A percentile compares a stretch with the other conserved stretches of the same genome.
phyloP scores from a whole-genome alignment of 2,888 invertebrate species.

The Cryptops parisi region DNA sequence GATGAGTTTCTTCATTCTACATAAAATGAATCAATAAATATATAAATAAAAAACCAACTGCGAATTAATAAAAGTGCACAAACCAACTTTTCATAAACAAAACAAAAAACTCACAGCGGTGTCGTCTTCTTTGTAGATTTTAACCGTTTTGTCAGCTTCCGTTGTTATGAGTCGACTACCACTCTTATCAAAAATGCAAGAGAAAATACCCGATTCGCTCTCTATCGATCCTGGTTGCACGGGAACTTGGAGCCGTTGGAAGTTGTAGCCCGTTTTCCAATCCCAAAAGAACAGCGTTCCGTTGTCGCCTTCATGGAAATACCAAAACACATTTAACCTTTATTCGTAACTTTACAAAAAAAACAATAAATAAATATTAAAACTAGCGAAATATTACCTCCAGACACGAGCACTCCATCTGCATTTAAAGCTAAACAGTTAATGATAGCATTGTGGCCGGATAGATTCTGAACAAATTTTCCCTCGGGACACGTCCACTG shows the following conservation, averaged over 20 bases:
- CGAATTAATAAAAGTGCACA: background rate
- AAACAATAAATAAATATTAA: constrained; percentile 5
- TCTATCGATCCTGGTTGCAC: constrained; percentile 99
- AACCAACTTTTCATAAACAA: background rate
- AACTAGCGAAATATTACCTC: constrained; percentile 38
- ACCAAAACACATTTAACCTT: background rate
- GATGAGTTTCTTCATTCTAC: constrained; percentile 84
- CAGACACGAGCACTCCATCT: constrained; percentile 92
- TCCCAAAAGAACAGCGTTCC: constrained; percentile 97
- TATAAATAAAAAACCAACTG: background rate
- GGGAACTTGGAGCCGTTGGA: constrained; percentile 74
- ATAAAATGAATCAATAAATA: constrained; percentile 20
- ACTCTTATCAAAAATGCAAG: constrained; percentile 89
- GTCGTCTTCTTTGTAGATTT: constrained; percentile 96
- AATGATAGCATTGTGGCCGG: constrained; percentile 93
- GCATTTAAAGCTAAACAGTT: constrained; percentile 91
- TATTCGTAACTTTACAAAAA: constrained; percentile 9
- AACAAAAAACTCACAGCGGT: constrained; percentile 45
- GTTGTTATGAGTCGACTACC: constrained; percentile 87
- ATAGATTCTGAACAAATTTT: constrained; percentile 89
- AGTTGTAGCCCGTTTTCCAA: constrained; percentile 98
- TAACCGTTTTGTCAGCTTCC: constrained; percentile 98
- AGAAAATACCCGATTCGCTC: constrained; percentile 94
- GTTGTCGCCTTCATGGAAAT: constrained; percentile 53
- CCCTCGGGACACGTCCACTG: constrained; percentile 99